Evolutionary conservation across 2,113 vertebrate species (phyloP), one percentile per base, ranked within the genome.

Genomic region (Panthera tigris): DNA sequence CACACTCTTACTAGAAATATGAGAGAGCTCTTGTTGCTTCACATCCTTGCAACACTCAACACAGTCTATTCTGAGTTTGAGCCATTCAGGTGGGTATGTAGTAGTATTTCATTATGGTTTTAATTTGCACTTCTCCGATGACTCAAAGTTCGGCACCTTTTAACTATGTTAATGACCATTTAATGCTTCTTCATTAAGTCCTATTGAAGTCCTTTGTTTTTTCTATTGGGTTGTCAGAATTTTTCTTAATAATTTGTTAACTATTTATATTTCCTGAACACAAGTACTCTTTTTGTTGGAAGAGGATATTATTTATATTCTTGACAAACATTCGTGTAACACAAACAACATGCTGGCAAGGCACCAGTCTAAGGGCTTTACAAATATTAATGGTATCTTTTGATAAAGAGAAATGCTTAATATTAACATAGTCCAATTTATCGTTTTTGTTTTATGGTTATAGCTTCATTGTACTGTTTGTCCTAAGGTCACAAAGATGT

Each of bases 401-500:
- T 65, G 52, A 74, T n/a, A 57, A 74, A 89, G 85, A 63, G 48
- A 80, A 55, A 57, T 27, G 2, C 7, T 80, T 50, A 29, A 36
- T 73, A 86, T 45, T 69, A 85, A 81, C 33, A 50, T 1, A 76
- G 36, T 48, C 63, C 61, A 94, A 87, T 61, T 50, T 88, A 73
- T n/a, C 25, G 11, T 31, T 95, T 91, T 83, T 80, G 23, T 86
- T 76, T 92, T 95, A 89, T 52, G 3, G 25, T 86, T 82, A 69
- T 18, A 92, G 68, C 9, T 86, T 85, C 78, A 85, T 48, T 94
- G 7, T 78, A 31, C 55, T 65, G 11, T 55, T 84, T 69, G 13
- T 95, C 82, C 45, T 74, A 94, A 89, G n/a, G n/a, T 92, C 41
- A 69, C 57, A 93, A 81, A 86, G 36, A 93, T 41, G 13, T 39